Conservation (phyloP, 2,797 vertebrate genomes). For the Bufotes viridis region DNA sequence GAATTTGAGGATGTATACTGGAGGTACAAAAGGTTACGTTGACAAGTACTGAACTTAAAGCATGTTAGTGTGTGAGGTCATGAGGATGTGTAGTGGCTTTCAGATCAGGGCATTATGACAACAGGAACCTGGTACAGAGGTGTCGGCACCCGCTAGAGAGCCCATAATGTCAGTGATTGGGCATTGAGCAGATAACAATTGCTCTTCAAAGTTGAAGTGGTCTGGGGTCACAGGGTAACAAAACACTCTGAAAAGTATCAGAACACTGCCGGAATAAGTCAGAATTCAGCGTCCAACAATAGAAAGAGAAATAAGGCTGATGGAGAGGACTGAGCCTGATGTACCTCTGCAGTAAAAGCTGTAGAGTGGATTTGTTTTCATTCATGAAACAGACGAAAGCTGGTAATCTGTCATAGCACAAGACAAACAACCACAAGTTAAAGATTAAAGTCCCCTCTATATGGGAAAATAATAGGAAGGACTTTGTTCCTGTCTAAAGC, state of each 20-base stretch:
- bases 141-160: background rate
- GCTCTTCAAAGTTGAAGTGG: conserved; percentile 12
- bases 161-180: background rate
- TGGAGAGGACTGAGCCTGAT: background rate
- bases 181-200: background rate
- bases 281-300: background rate
- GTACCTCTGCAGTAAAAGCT: too few relatives aligned
- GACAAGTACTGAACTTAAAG: background rate
- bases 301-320: background rate
- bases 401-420: too few relatives aligned
- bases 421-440: too few relatives aligned
- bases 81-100: background rate
- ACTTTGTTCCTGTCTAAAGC: too few relatives aligned
- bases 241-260: background rate
- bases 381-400: background rate
- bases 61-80: background rate
- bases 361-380: background rate
- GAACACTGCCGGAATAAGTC: background rate
- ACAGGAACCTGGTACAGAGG: background rate
- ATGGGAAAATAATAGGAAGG: too few relatives aligned
- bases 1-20: background rate
- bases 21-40: background rate
- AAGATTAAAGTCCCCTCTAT: too few relatives aligned
- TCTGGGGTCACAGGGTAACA: background rate
- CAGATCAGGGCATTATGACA: background rate